These are phyloP conservation scores for Adelphocoris suturalis DNA, from an alignment of 2,888 invertebrate species.

Conservation along the genomic window DNA sequence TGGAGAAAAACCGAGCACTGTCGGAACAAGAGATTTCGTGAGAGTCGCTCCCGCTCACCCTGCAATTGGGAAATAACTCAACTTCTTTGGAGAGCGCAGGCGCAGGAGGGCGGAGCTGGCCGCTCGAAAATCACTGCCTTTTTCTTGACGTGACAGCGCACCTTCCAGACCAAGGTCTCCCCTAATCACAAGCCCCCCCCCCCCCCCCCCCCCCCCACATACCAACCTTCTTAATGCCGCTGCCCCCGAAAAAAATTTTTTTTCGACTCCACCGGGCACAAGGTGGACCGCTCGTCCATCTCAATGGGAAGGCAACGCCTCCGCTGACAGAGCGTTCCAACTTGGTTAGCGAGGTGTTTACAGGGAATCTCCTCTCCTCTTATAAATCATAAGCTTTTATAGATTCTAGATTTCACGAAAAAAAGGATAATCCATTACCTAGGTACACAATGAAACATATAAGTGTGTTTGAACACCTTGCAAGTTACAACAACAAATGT, in stretches of 20 bases:
- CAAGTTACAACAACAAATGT: no score
- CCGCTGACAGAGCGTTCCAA: background rate
- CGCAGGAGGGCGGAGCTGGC: slow-evolving; percentile 6
- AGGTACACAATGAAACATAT: no score
- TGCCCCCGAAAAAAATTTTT: background rate
- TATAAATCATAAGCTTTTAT: no score
- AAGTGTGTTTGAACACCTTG: no score
- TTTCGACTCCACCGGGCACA: background rate
- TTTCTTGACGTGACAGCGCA: slow-evolving; percentile 29
- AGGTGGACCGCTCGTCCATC: background rate
- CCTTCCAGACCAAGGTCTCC: slow-evolving; percentile 2
- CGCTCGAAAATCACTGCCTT: slow-evolving; percentile 23
- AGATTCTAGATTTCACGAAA: no score
- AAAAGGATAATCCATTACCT: no score
- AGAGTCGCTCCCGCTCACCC: background rate
- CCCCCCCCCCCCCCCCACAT: background rate
- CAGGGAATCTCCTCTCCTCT: no score
- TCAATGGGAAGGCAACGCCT: background rate
- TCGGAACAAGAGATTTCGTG: background rate
- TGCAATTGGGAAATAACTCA: slow-evolving; percentile 37
- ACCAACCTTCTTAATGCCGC: background rate
- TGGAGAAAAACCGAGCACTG: background rate
- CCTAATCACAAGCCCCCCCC: background rate
- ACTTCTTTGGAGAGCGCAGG: background rate
- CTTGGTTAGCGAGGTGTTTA: no score